Conservation (phyloP, 2,113 vertebrate species). For the mouse (Mus musculus) region DNA sequence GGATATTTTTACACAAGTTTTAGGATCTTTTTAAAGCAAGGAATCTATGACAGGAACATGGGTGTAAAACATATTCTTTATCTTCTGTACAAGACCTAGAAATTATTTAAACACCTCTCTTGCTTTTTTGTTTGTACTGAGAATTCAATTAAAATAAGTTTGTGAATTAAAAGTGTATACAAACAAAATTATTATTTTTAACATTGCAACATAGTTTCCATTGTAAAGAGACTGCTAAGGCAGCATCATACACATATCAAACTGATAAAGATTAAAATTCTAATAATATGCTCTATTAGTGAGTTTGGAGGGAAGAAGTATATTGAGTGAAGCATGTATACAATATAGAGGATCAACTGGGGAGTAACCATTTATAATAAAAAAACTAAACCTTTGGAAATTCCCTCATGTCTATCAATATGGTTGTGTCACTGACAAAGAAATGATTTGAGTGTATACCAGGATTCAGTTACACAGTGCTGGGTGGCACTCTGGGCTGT, state of each 20-base stretch:
- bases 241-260: neutral
- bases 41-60: neutral
- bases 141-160: neutral
- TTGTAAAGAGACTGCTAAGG: neutral
- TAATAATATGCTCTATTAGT: neutral
- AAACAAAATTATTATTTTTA: constrained; percentile 1
- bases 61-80: neutral
- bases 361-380: neutral
- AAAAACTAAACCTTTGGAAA: neutral
- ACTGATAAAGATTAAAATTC: neutral
- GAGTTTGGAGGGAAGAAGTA: neutral
- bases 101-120: constrained; percentile 10
- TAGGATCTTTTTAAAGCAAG: neutral
- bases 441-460: neutral
- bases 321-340: neutral
- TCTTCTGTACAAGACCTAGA: neutral
- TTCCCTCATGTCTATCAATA: neutral
- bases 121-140: neutral
- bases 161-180: neutral
- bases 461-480: neutral
- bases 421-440: neutral
- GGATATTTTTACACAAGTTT: neutral
- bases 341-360: neutral
- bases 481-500: neutral
- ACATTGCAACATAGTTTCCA: neutral